Evolutionary conservation across 2,888 invertebrate genomes (phyloP), one percentile per base, ranked within the genome.

Genomic region (Hipparchia sbordonii): DNA sequence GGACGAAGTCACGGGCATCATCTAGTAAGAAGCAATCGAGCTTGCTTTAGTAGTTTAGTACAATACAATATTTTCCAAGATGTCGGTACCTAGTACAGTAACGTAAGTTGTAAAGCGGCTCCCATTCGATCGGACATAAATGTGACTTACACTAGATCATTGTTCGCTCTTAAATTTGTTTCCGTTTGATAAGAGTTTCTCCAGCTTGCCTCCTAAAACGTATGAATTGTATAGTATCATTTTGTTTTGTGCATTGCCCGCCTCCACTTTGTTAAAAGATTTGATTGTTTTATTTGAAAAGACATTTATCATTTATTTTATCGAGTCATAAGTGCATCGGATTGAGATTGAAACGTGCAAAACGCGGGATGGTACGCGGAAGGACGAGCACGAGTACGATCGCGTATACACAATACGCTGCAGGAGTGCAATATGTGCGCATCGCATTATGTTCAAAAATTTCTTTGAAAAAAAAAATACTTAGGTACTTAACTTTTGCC

Each of bases 131-230:
- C 83, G 84, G 81, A 83, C 51, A 52, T 82, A 82, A 82, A 82
- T 82, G 84, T 86, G 85, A 88, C 86, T 84, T 84, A 86, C 85
- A 87, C 82, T 85, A 83, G 85, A 83, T 89, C 89, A 92, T 93
- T 93, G 92, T 93, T 92, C 91, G 90, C 87, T 84, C 84, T 87
- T 88, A 84, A 85, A 90, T 92, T 88, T 90, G 90, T 92, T 89
- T 87, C 87, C 12, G 85, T 85, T 84, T 85, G 92, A 92, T 93
- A 92, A 93, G 91, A 91, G 88, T 85, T 86, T 89, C 90, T 92
- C 87, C 85, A 91, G 84, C 82, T 85, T 82, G 81, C 77, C 74
- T 78, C 79, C 85, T 85, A 84, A 79, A 86, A 86, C 82, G 85
- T 87, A 88, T 88, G 86, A 89, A 89, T 85, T 86, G 87, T 89